Conservation (phyloP, 2,113 vertebrate species). For the Mesoclemmys tuberculata region DNA sequence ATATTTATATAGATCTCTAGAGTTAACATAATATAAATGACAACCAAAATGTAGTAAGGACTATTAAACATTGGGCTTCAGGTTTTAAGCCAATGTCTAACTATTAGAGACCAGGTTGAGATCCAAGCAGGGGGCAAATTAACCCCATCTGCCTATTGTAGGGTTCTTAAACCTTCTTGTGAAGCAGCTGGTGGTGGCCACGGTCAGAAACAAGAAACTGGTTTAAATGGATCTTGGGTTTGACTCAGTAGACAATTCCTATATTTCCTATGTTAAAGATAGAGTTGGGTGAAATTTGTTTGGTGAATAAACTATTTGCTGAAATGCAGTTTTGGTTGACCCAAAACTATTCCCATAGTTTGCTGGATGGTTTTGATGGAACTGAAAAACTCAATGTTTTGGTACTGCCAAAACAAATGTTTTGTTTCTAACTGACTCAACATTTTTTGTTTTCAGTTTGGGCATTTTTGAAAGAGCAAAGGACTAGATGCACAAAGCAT, state of each 20-base stretch:
- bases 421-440: no score
- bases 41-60: neutral
- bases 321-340: neutral
- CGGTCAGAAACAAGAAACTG: neutral
- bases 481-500: no score
- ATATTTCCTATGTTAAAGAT: neutral
- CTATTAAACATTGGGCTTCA: neutral
- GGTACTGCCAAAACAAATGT: neutral
- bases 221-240: neutral
- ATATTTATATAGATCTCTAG: neutral
- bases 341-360: neutral
- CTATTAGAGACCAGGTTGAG: neutral
- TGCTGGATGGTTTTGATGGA: neutral
- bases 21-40: accelerated
- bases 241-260: neutral
- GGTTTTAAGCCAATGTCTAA: neutral
- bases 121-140: neutral
- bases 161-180: neutral
- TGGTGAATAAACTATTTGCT: neutral
- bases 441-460: neutral
- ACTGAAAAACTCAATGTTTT: neutral
- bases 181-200: neutral
- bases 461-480: neutral
- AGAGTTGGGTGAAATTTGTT: neutral
- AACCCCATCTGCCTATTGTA: neutral